Conservation (phyloP, 2,888 invertebrate genomes). For the Chrysina gloriosa region DNA sequence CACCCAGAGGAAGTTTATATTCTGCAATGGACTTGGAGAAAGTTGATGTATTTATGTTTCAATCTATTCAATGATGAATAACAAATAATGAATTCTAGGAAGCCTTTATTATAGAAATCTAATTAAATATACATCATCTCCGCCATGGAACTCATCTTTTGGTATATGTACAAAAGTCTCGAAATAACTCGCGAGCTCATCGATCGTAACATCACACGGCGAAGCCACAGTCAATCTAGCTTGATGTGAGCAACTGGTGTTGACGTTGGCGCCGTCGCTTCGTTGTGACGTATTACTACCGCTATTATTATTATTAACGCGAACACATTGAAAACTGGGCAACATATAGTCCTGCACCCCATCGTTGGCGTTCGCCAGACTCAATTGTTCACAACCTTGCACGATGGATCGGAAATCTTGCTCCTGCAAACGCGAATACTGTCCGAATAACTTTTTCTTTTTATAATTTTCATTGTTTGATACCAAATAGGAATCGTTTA, state of each 20-base stretch:
- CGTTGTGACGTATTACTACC: slow-evolving; percentile 40
- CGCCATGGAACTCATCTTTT: slow-evolving; percentile 97
- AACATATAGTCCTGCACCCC: slow-evolving; percentile 55
- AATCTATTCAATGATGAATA: no score
- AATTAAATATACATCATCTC: slow-evolving; percentile 97
- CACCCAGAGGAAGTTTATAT: no score
- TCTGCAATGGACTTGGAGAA: no score
- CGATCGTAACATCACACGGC: slow-evolving; percentile 89
- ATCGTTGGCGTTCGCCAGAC: slow-evolving; percentile 57
- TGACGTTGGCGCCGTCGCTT: slow-evolving; percentile 48
- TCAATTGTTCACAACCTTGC: slow-evolving; percentile 62
- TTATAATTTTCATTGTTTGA: slow-evolving; percentile 44
- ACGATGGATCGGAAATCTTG: slow-evolving; percentile 63
- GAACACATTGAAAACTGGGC: slow-evolving; percentile 57
- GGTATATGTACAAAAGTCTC: slow-evolving; percentile 96
- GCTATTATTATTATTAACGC: no score
- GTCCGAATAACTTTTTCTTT: slow-evolving; percentile 44
- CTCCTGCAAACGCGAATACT: slow-evolving; percentile 46
- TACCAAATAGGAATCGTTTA: slow-evolving; percentile 36
- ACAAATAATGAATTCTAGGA: neutral
- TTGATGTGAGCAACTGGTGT: slow-evolving; percentile 80
- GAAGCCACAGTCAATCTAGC: slow-evolving; percentile 72
- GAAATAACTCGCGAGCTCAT: slow-evolving; percentile 95
- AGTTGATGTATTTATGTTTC: no score
- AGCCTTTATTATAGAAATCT: slow-evolving; percentile 34